Base-by-base conservation (phyloP, 2,113 vertebrate genomes). In the Psephotus haematonotus region DNA sequence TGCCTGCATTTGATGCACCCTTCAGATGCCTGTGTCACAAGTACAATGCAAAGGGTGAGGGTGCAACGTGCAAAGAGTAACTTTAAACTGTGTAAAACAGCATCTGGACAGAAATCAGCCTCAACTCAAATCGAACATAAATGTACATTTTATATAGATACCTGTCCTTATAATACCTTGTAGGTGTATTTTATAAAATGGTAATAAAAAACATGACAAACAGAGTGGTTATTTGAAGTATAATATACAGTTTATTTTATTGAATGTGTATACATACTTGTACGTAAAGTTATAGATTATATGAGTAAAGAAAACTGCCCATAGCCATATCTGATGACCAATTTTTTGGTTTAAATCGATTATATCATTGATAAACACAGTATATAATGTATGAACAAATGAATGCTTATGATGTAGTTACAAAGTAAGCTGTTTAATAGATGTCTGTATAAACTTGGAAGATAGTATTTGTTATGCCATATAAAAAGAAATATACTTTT, bases 1-100 rank as follows among this genome's bases (percentile, higher is more conserved):
- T 2, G 46, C 3, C 33, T 1, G 33, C 11, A 2, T 35, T 27
- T 1, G 0, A 10, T 13, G 46, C 8, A 7, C 24, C 25, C 71
- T 13, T 43, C 7, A 9, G 13, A 8, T 35, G 25, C 57, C 44
- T 0, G 0, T 28, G 24, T 57, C 74, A 52, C 46, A 7, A 0
- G 0, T 14, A 17, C 24, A 9, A 13, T 17, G 47, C 81, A 18
- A 52, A 46, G 33, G 5, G 46, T 4, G 5, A 65, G 33, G 22
- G 17, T 31, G 27, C 31, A 28, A 37, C 70, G 19, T 22, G 7
- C 33, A 41, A 57, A 64, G 33, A 72, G 14, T 28, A 55, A 39
- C 13, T 53, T 59, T 17, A 59, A 76, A 64, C n/a, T 4, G 11
- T 20, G 4, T 46, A 55, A 55, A 65, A 17, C 24, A 52, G 17